Base-by-base conservation (phyloP, 2,888 invertebrate genomes). In the Tipula lateralis region DNA sequence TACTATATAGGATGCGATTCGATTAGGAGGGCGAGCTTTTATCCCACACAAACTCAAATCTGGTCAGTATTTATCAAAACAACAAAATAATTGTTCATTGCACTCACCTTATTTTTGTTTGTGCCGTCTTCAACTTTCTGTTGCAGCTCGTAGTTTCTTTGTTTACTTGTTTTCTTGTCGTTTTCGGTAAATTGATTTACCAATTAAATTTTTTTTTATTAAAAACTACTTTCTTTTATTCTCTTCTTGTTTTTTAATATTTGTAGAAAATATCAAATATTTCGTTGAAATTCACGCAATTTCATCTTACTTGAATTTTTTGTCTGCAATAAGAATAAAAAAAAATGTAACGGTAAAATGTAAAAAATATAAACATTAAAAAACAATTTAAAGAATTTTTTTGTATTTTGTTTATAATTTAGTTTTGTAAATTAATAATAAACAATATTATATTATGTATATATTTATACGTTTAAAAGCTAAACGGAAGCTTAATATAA, bases 271-370 rank as follows among this genome's bases (percentile, higher is more conserved):
- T 66, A 66, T 66, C 66, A 66, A 66, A 66, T 24, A 66, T 66
- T 66, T 66, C 66, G 66, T 66, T 66, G 66, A 66, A 66, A 66
- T 66, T 66, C 66, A 24, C 66, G 66, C 24, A 66, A 66, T 66
- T 66, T 66, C 66, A 66, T 66, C 66, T 66, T 66, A 66, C 66
- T 66, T 66, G 66, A 66, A 66, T 66, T 66, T 66, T 66, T 24
- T 66, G 66, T 66, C 66, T 66, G 66, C 66, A 66, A 66, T n/a
- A n/a, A 19, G 9, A 66, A 66, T n/a, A 66, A 66, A 66, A 66
- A 9, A 66, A 66, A 19, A 50, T 0, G 16, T 6, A 66, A 66
- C 66, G 66, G 24, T 24, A 24, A 19, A 66, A n/a, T n/a, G n/a
- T n/a, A n/a, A n/a, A 50, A 66, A 66, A 66, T 9, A 66, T 66